A percentile compares a stretch with the other conserved stretches of the same genome.
Conservation (phyloP, 2,113 vertebrate genomes). For the Petrocephalus zakoni region DNA sequence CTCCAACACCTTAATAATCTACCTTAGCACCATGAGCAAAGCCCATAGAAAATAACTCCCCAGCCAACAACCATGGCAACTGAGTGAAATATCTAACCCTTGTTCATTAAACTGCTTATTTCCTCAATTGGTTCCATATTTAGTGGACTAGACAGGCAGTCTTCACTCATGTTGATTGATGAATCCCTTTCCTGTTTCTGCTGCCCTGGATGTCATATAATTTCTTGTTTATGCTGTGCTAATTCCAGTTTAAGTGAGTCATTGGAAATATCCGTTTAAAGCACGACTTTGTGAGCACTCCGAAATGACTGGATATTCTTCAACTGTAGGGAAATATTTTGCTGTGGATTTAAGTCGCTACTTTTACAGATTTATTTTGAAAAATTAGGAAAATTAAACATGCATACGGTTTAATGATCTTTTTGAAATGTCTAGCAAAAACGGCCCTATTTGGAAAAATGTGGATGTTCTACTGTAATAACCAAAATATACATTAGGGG, state of each 20-base stretch:
- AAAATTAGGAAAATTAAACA: background rate
- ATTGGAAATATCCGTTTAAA: constrained; percentile 19
- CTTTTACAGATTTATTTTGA: background rate
- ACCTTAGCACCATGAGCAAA: constrained; percentile 6
- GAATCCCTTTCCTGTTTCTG: constrained; percentile 10
- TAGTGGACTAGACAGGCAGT: constrained; percentile 9
- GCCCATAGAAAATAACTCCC: constrained; percentile 15
- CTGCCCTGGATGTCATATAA: constrained; percentile 1
- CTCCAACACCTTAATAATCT: constrained; percentile 34
- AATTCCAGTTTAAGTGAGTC: constrained; percentile 8
- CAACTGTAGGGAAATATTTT: background rate
- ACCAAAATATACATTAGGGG: constrained; percentile 65
- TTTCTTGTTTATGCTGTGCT: constrained; percentile 18
- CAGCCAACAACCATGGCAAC: constrained; percentile 19
- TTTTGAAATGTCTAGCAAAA: background rate
- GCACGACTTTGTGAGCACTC: constrained; percentile 10
- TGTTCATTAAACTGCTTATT: constrained; percentile 14
- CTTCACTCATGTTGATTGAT: constrained; percentile 36
- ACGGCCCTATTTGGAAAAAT: background rate
- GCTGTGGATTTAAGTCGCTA: constrained; percentile 13
- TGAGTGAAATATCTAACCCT: constrained; percentile 18
- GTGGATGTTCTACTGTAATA: constrained; percentile 31
- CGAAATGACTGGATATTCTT: constrained; percentile 1
- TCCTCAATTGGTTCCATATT: constrained; percentile 7
- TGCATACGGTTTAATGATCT: background rate